A percentile compares a stretch with the other conserved stretches of the same genome.
Evolutionary conservation across 2,113 vertebrate species (phyloP).

Genomic region (Oryzias curvinotus): DNA sequence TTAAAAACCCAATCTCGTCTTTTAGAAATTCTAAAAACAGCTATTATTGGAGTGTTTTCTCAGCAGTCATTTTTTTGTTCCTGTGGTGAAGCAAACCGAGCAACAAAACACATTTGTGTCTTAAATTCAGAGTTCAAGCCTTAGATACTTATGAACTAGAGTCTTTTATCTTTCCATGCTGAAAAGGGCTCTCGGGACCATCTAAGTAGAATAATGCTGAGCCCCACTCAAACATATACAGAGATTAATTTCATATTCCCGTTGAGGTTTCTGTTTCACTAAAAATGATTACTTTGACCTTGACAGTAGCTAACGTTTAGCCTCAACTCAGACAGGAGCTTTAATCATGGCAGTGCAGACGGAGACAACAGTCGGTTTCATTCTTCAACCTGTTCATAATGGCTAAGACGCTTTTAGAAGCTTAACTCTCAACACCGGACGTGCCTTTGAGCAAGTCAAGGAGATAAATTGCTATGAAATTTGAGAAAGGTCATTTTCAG

Average conservation of each 20-base stretch:
- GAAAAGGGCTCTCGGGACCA: slow-evolving; percentile 46
- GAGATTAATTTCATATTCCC: slow-evolving; percentile 68
- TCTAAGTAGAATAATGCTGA: slow-evolving; percentile 55
- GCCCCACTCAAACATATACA: slow-evolving; percentile 51
- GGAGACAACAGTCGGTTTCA: slow-evolving; percentile 36
- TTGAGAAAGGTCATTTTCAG: slow-evolving; percentile 14
- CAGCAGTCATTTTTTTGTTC: slow-evolving; percentile 5
- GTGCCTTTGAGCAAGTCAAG: slow-evolving; percentile 23
- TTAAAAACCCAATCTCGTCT: slow-evolving; percentile 35
- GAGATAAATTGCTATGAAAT: slow-evolving; percentile 12
- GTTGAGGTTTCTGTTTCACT: slow-evolving; percentile 56
- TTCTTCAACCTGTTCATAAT: slow-evolving; percentile 30
- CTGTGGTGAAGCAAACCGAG: slow-evolving; percentile 20
- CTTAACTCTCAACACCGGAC: slow-evolving; percentile 29
- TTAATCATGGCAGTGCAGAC: slow-evolving; percentile 57
- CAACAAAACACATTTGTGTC: slow-evolving; percentile 38
- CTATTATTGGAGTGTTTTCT: slow-evolving; percentile 24
- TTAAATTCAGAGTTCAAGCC: slow-evolving; percentile 45
- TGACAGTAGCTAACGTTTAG: slow-evolving; percentile 59
- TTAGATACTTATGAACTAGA: slow-evolving; percentile 36
- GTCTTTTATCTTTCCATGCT: slow-evolving; percentile 58
- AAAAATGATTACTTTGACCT: slow-evolving; percentile 62
- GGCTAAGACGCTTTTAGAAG: slow-evolving; percentile 33
- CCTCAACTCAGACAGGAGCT: slow-evolving; percentile 41
- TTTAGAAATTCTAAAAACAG: slow-evolving; percentile 18